phyloP scores from a whole-genome alignment of 2,888 invertebrate genomes.

The Chouioia cunea region DNA sequence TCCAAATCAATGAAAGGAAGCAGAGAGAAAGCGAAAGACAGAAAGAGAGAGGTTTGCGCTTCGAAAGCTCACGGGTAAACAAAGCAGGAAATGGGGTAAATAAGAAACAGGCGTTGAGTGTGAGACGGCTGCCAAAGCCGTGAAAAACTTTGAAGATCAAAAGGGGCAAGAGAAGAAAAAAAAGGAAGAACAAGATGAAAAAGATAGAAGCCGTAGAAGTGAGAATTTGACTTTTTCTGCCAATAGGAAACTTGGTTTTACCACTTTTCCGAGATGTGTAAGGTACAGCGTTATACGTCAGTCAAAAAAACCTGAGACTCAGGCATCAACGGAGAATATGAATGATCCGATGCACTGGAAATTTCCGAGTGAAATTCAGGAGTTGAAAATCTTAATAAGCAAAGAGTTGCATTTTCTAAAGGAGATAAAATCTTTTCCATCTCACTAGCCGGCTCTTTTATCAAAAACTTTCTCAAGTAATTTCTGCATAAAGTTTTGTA shows the following conservation, averaged over 20 bases:
- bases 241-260: no score
- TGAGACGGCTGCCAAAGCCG: conserved; percentile 41
- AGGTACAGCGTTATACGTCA: no score
- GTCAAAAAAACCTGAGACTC: no score
- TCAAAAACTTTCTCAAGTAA: conserved; percentile 23
- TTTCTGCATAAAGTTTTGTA: conserved; percentile 11
- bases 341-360: background rate
- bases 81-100: conserved; percentile 64
- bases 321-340: no score
- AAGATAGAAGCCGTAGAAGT: conserved; percentile 10
- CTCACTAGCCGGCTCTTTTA: conserved; percentile 14
- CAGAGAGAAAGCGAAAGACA: no score
- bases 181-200: background rate
- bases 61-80: conserved; percentile 59
- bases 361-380: background rate
- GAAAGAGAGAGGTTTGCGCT: conserved; percentile 30
- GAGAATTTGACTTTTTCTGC: conserved; percentile 5
- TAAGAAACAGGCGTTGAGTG: conserved; percentile 60
- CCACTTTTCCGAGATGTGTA: no score
- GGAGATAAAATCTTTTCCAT: conserved; percentile 28
- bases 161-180: background rate
- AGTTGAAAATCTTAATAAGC: conserved; percentile 4
- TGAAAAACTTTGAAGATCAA: conserved; percentile 37
- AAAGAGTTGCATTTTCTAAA: conserved; percentile 10
- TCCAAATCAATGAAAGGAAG: no score